Evolutionary conservation across 2,113 vertebrate species (phyloP).

Genomic region (Tichodroma muraria): DNA sequence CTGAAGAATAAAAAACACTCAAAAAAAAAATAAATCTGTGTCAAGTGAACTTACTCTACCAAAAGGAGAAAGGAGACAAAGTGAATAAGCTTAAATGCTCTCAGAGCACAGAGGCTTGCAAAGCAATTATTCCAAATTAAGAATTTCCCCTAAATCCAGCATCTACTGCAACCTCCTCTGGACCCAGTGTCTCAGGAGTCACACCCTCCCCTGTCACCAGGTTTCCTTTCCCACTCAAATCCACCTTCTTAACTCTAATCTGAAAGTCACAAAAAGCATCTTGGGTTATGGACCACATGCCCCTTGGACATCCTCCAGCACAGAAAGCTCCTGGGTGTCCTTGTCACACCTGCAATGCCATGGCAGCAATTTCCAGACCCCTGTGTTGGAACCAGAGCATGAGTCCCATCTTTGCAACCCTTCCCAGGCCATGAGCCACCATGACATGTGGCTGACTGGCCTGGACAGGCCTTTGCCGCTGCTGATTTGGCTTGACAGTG

Average conservation of each 20-base stretch:
- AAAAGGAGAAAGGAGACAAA: neutral
- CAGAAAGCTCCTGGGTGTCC: neutral
- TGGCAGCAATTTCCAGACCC: neutral
- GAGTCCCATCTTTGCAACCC: neutral
- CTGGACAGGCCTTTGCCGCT: neutral
- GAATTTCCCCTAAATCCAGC: neutral
- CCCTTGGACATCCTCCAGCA: neutral
- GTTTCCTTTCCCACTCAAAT: neutral
- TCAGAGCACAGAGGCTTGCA: too few species aligned
- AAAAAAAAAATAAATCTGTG: neutral
- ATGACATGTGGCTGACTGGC: neutral
- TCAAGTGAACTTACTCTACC: neutral
- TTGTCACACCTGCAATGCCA: neutral
- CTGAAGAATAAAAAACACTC: neutral
- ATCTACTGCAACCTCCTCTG: neutral
- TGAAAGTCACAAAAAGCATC: neutral
- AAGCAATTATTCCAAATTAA: too few species aligned
- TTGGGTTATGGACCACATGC: neutral
- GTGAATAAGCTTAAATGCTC: too few species aligned
- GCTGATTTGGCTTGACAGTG: slow-evolving; percentile 24
- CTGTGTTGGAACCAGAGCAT: neutral
- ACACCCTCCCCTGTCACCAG: neutral
- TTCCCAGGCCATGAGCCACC: neutral
- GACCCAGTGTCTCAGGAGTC: neutral
- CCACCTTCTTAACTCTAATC: neutral